phyloP scores from a whole-genome alignment of 2,888 invertebrate species.

The Amphipyra tragopoginis region DNA sequence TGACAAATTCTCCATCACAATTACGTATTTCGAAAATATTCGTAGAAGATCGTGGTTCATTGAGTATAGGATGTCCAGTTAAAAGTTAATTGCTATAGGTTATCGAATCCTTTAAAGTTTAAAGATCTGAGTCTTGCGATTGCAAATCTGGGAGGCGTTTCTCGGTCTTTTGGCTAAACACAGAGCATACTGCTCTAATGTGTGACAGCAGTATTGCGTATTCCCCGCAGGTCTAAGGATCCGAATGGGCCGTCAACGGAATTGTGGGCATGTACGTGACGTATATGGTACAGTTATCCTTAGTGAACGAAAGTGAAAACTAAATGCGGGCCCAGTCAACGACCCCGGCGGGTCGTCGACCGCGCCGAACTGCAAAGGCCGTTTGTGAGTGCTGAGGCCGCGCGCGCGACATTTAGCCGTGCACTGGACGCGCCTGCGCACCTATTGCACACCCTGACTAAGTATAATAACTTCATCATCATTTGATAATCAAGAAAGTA shows the following conservation, averaged over 20 bases:
- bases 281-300: constrained; percentile 89
- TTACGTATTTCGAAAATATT: constrained; percentile 23
- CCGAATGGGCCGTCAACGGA: constrained; percentile 64
- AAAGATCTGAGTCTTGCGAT: constrained; percentile 47
- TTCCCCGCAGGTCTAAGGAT: constrained; percentile 76
- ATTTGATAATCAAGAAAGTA: constrained; percentile 56
- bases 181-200: constrained; percentile 35
- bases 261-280: constrained; percentile 81
- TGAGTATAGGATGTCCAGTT: constrained; percentile 41
- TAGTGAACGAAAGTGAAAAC: constrained; percentile 90
- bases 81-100: constrained; percentile 48
- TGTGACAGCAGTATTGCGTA: constrained; percentile 64
- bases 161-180: constrained; percentile 25
- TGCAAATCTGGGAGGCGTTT: constrained; percentile 26
- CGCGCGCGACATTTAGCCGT: constrained; percentile 83
- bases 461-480: constrained; percentile 44
- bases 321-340: constrained; percentile 86
- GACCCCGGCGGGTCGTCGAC: constrained; percentile 87
- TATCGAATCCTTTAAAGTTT: constrained; percentile 52
- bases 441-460: constrained; percentile 71
- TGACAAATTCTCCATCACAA: constrained; percentile 11
- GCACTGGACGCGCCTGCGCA: constrained; percentile 74
- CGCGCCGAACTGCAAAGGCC: constrained; percentile 89
- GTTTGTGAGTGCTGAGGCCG: constrained; percentile 89
- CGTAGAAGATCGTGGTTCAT: too few relatives aligned